phyloP scores from a whole-genome alignment of 2,888 invertebrate genomes.

The Caradrina kadenii region DNA sequence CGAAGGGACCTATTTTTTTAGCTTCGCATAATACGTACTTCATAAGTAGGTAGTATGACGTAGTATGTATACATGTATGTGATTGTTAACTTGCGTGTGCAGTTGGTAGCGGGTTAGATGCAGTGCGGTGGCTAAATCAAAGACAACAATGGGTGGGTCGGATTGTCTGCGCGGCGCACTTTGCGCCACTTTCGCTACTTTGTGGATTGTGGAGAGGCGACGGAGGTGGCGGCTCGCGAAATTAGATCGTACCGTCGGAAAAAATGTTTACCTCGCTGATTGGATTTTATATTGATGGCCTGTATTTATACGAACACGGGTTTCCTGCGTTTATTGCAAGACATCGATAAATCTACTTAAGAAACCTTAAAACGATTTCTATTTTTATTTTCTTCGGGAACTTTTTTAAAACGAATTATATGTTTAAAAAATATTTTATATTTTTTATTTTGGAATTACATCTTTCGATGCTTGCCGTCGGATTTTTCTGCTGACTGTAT shows the following conservation, averaged over 20 bases:
- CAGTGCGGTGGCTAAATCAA: constrained; percentile 81
- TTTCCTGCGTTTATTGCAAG: constrained; percentile 15
- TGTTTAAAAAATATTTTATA: neutral
- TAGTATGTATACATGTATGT: constrained; percentile 6
- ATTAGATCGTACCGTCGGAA: constrained; percentile 80
- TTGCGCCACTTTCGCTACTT: constrained; percentile 87
- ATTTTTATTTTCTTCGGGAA: neutral
- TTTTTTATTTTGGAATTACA: neutral
- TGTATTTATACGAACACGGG: constrained; percentile 30
- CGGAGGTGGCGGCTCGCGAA: constrained; percentile 76
- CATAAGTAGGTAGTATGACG: neutral
- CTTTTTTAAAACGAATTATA: neutral
- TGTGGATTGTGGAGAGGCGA: constrained; percentile 81
- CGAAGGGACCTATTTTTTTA: constrained; percentile 24
- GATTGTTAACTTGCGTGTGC: constrained; percentile 50
- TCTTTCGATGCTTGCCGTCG: neutral
- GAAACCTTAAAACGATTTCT: neutral
- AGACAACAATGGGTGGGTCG: constrained; percentile 83
- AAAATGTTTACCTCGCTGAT: constrained; percentile 62
- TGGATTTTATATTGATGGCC: constrained; percentile 59
- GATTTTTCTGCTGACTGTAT: constrained; percentile 75
- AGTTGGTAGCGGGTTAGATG: constrained; percentile 52
- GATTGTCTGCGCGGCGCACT: constrained; percentile 84
- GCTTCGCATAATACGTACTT: neutral
- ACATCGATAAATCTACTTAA: constrained; percentile 26